Base-by-base conservation (phyloP, 2,113 vertebrate species). In the Piaya cayana region DNA sequence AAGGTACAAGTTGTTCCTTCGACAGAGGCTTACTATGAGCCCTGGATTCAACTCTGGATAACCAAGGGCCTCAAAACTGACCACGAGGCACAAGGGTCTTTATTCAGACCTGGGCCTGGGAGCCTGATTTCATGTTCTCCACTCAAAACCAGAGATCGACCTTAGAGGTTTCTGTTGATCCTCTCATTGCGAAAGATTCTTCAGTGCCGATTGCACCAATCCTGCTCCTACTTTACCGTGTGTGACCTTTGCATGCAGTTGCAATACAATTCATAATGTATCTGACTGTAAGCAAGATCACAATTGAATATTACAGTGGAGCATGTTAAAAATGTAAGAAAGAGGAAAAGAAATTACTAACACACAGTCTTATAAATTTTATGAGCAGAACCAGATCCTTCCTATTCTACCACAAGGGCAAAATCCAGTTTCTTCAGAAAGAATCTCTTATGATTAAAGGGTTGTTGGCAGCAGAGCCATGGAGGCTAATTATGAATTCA, bases 401-500 rank as follows among this genome's bases (percentile, higher is more conserved):
- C 11, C 5, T 62, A 21, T 63, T 77, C 32, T 42, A 36, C 69
- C 79, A 43, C 43, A 83, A 79, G 37, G 27, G n/a, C 30, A 92
- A 78, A 90, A 78, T 8, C 3, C 15, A 49, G 8, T 82, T 91
- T 91, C 42, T 85, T 95, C 65, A 37, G 53, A 84, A 85, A 45
- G 23, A 59, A 30, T 85, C 47, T 88, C 82, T 86, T 49, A 82
- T 92, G 65, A 86, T 71, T 92, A 93, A 90, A 76, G 50, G 2
- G 12, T 45, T 87, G 17, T 37, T 79, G 74, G 62, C 71, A 95
- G 55, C 10, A 72, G 32, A 93, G 3, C 14, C 34, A 42, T 15
- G 39, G 65, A 79, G 12, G 27, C n/a, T 90, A 75, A 82, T 88
- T 81, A 88, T 22, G 22, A 94, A 86, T 88, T 95, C 71, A 34